Evolutionary conservation across 2,797 vertebrate species (phyloP), one percentile per base, ranked within the genome.

Genomic region (Capromys pilorides): DNA sequence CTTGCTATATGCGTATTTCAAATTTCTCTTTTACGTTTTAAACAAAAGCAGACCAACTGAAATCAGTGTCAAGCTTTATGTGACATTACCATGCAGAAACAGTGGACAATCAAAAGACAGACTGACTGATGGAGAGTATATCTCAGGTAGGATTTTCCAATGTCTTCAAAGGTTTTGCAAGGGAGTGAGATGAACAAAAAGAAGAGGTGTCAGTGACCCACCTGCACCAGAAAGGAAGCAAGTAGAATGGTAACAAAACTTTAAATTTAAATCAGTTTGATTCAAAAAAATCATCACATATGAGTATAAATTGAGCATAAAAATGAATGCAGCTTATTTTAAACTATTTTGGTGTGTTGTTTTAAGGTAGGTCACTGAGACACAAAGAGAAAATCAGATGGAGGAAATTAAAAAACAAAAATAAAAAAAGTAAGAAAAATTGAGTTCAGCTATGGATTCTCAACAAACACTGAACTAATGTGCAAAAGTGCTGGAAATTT

Each of bases 1-100:
- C 99, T 98, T 99, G 99, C 99, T 99, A 99, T 98, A 98, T 99
- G 99, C 99, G 98, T 99, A 98, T 98, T 98, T 98, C 98, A 98
- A 98, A 98, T 98, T 98, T 99, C 98, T 98, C 98, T 99, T 99
- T 98, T 98, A 99, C 99, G 98, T 98, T 99, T 98, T 98, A 99
- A 99, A 98, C 98, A 98, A 98, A 98, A 97, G 97, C 98, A 98
- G 98, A 98, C 97, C 98, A 98, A 98, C 97, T 98, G 97, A 97
- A 97, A 97, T 98, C 88, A 92, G 97, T 98, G 98, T 98, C 98
- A 98, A 98, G 98, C 97, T 98, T 98, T 98, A 98, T 98, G 98
- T 98, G 98, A 98, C 98, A 97, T 97, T 98, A 98, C 93, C 97
- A 98, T 99, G 99, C 99, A 99, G 99, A 98, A 98, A 98, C 98